phyloP scores from a whole-genome alignment of 2,113 vertebrate species.

The Corythoichthys haematopterus region DNA sequence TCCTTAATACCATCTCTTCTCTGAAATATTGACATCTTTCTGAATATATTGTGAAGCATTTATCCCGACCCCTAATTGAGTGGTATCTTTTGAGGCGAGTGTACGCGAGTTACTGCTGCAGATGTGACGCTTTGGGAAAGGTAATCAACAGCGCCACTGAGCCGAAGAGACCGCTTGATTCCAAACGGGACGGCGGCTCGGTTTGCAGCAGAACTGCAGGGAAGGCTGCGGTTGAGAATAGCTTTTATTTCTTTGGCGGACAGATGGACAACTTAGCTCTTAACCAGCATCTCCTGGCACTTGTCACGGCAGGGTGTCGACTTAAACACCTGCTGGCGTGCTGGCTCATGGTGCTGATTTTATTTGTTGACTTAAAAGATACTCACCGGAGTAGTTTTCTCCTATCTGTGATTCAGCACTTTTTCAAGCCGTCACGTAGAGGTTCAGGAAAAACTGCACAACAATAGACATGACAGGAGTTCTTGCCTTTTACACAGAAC shows the following conservation, averaged over 20 bases:
- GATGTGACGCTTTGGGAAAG: constrained; percentile 41
- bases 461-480: not conserved
- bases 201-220: not conserved
- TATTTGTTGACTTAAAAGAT: not conserved
- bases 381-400: not conserved
- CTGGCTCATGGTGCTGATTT: constrained; percentile 7
- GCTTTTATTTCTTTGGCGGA: constrained; percentile 28
- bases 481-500: not conserved
- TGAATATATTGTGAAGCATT: constrained; percentile 18
- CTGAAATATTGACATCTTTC: not conserved
- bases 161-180: constrained; percentile 27
- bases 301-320: constrained; percentile 31
- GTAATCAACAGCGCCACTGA: constrained; percentile 20
- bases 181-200: constrained; percentile 9
- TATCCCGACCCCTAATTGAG: not conserved
- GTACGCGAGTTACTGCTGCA: constrained; percentile 12
- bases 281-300: constrained; percentile 35
- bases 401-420: not conserved
- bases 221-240: constrained; percentile 12
- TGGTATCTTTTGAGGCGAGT: too few relatives aligned
- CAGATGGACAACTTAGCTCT: constrained; percentile 55
- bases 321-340: constrained; percentile 46
- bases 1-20: not conserved
- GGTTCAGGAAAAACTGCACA: not conserved
- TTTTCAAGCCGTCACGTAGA: not conserved